Evolutionary conservation across 2,797 vertebrate genomes (phyloP).

Genomic region (Spinus pinus): DNA sequence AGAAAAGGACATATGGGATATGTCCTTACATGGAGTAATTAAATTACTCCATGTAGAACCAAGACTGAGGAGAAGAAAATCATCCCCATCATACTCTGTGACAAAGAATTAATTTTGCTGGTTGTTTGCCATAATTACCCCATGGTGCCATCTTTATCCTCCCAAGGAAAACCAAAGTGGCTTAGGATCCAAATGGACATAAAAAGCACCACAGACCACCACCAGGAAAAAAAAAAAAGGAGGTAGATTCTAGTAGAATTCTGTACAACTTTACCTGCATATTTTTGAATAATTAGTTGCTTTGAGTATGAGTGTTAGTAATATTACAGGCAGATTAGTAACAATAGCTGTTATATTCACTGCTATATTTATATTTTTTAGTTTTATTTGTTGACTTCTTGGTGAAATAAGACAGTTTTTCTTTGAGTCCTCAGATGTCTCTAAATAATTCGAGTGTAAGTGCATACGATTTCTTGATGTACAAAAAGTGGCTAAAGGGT

Average conservation of each 20-base stretch:
- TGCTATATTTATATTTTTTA: background rate
- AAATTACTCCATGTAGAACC: background rate
- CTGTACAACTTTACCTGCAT: background rate
- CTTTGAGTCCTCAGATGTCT: background rate
- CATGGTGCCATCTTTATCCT: background rate
- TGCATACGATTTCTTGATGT: background rate
- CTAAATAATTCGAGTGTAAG: background rate
- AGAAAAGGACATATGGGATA: background rate
- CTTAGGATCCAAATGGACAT: background rate
- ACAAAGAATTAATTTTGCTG: background rate
- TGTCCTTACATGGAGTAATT: no score
- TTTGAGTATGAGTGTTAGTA: background rate
- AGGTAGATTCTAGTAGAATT: background rate
- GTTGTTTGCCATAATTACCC: background rate
- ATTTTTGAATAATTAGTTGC: background rate
- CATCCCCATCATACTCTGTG: background rate
- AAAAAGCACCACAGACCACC: background rate
- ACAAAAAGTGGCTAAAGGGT: background rate
- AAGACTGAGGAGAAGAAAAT: background rate
- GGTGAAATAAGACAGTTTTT: background rate
- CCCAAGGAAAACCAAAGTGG: background rate
- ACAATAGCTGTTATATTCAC: background rate
- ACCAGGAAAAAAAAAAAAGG: background rate
- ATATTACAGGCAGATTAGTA: background rate
- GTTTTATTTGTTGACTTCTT: background rate